These are phyloP conservation scores for Gyrodactylus bullatarudis DNA, from an alignment of 1,140 invertebrate genomes.

Conservation along the genomic window DNA sequence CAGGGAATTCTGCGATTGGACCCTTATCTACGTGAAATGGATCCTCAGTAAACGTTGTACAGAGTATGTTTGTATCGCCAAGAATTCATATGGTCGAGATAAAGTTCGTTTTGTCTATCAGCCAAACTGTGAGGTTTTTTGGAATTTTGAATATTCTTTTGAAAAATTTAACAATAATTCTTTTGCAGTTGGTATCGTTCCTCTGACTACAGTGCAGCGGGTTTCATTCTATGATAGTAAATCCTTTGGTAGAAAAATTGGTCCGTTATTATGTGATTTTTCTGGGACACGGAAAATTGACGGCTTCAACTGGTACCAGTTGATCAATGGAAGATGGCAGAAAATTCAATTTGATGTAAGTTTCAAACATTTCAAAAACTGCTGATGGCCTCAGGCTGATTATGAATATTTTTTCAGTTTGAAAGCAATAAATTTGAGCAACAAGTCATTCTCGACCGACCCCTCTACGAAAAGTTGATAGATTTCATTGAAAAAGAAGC, in stretches of 20 bases:
- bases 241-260: background rate
- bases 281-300: background rate
- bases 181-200: background rate
- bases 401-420: too few species aligned
- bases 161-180: background rate
- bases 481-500: background rate
- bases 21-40: background rate
- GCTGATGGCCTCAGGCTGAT: too few species aligned
- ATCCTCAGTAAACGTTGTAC: background rate
- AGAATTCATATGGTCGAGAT: background rate
- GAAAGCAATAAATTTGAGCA: background rate
- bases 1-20: background rate
- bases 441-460: background rate
- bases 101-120: background rate
- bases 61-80: background rate
- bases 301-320: background rate
- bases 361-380: too few species aligned
- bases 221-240: background rate
- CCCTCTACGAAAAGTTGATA: background rate
- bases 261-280: background rate
- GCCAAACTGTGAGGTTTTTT: background rate
- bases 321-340: background rate
- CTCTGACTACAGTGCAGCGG: background rate
- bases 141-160: background rate
- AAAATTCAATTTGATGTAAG: background rate